Base-by-base conservation (phyloP, 2,888 invertebrate species). In the Strigamia maritima region DNA sequence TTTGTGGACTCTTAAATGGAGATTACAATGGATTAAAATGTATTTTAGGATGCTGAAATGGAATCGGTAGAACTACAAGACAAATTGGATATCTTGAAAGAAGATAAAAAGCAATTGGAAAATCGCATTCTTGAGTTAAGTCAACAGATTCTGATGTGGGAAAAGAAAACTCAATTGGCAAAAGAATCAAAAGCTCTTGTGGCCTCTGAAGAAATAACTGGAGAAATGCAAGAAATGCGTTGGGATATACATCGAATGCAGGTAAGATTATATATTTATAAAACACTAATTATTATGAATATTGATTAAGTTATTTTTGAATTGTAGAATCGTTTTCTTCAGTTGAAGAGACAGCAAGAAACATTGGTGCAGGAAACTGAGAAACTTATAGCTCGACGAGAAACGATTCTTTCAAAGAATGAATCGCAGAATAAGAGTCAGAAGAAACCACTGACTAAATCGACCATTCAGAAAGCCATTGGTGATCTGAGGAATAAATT, bases 241-340 rank as follows among this genome's bases (percentile, higher is more conserved):
- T 77, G 77, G 77, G 77, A 77, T 8, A 77, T 77, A 1, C 77
- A 77, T 44, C 22, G 77, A 7, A 77, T 77, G 77, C 77, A 77
- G 77, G 77, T 76, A 76, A 19, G 6, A 16, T n/a, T n/a, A n/a
- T n/a, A n/a, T n/a, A n/a, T n/a, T n/a, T n/a, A n/a, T n/a, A n/a
- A n/a, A n/a, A n/a, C n/a, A n/a, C n/a, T n/a, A n/a, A n/a, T n/a
- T n/a, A n/a, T n/a, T n/a, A 19, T n/a, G 4, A 16, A 74, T 19
- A n/a, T 74, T 7, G 8, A 16, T 7, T 74, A 2, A 16, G 10
- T 54, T 4, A 70, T 6, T 16, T 70, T n/a, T 44, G 12, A 7
- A 6, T 10, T 12, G 2, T 70, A 77, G 77, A 44, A 40, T 44
- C 77, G 77, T 4, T 44, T 40, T 6, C 35, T 35, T 40, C 77